Conservation (phyloP, 2,113 vertebrate species). For the Carlito syrichta region DNA sequence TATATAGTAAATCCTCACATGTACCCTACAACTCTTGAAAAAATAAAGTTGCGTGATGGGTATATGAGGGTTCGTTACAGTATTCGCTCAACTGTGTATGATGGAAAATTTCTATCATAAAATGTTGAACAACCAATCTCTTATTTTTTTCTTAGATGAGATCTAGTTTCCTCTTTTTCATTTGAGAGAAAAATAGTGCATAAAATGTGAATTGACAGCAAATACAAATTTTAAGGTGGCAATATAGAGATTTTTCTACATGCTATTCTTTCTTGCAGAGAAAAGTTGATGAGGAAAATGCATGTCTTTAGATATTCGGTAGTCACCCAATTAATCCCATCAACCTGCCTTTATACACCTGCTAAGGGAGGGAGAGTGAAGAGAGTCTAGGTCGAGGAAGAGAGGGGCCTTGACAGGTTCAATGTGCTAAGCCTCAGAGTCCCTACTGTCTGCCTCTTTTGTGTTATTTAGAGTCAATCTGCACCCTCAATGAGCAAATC, state of each 20-base stretch:
- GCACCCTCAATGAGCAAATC: background rate
- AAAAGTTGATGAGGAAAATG: slow-evolving; percentile 2
- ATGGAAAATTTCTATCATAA: background rate
- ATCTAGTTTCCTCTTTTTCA: background rate
- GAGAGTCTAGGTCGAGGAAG: background rate
- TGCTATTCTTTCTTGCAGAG: slow-evolving; percentile 19
- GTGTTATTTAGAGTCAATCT: background rate
- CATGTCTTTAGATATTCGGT: background rate
- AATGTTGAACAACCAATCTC: background rate
- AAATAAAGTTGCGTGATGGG: too few relatives aligned
- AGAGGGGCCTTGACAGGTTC: background rate
- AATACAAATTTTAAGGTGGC: slow-evolving; percentile 12
- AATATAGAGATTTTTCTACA: slow-evolving; percentile 19
- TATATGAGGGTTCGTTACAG: background rate
- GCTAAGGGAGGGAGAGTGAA: background rate
- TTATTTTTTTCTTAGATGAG: slow-evolving; percentile 25
- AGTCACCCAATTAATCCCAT: background rate
- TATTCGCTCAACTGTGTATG: background rate
- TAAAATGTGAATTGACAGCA: slow-evolving; percentile 23
- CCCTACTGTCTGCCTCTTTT: background rate
- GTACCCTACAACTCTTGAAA: too few relatives aligned
- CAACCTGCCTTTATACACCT: background rate
- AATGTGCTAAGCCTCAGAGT: background rate
- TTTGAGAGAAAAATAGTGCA: background rate
- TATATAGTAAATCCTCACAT: too few relatives aligned